These are phyloP conservation scores for Dreissena rostriformis DNA, from an alignment of 1,140 invertebrate species.

Conservation along the genomic window DNA sequence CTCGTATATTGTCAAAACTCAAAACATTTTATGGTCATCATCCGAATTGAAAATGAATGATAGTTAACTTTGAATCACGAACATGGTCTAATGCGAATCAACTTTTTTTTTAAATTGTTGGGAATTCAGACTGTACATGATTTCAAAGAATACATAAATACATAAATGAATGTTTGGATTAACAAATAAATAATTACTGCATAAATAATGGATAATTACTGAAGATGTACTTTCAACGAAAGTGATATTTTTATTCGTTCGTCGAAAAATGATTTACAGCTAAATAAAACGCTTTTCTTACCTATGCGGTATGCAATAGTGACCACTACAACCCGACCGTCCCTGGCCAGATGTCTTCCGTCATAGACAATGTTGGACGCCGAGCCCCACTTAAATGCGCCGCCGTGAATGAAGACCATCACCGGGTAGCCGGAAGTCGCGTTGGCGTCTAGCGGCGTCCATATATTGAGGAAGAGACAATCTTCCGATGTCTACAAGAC, in stretches of 20 bases:
- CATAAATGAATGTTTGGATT: not conserved
- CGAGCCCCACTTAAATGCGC: slow-evolving; percentile 95
- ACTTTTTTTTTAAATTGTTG: too few species aligned
- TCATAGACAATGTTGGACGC: slow-evolving; percentile 92
- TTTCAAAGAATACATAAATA: not conserved
- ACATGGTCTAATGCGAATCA: not conserved
- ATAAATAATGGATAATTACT: not conserved
- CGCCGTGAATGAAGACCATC: slow-evolving; percentile 97
- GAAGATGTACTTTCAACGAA: not conserved
- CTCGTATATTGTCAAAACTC: too few species aligned
- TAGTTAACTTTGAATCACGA: too few species aligned
- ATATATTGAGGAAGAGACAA: slow-evolving; percentile 95
- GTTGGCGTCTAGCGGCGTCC: slow-evolving; percentile 84
- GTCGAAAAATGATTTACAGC: not conserved
- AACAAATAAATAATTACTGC: not conserved
- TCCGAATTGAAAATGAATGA: too few species aligned
- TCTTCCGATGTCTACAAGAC: slow-evolving; percentile 89
- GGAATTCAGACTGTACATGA: not conserved
- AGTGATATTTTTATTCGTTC: not conserved
- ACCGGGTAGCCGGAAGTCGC: slow-evolving; percentile 84
- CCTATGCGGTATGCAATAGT: slow-evolving; percentile 96
- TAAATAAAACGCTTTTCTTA: not conserved
- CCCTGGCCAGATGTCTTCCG: slow-evolving; percentile 88
- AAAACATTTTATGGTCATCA: too few species aligned
- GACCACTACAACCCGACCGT: slow-evolving; percentile 91